Evolutionary conservation across 2,797 vertebrate genomes (phyloP), one percentile per base, ranked within the genome.

Genomic region (Squalus acanthias): DNA sequence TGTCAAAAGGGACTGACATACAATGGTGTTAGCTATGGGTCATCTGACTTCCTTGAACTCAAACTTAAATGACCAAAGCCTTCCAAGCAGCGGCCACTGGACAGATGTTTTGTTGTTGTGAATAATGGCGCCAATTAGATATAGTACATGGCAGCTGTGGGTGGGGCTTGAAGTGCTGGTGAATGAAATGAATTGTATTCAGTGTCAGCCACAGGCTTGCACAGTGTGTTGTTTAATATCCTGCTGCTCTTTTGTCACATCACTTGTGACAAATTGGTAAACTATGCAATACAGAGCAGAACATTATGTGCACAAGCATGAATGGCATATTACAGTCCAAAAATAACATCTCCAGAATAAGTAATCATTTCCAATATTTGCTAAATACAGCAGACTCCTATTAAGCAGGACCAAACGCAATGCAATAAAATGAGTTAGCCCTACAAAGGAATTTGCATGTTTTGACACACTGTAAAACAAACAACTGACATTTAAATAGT

Each of bases 21-120:
- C 70, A 95, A 95, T 95, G 94, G 94, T 76, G 94, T 95, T 95
- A 95, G 94, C 70, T 97, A 96, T 97, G 96, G 1, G 97, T 96
- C 96, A 97, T 97, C 97, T 97, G 97, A 97, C 97, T 97, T 98
- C 97, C 98, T 97, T 97, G 97, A 98, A 98, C 97, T 97, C 97
- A 96, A 97, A 97, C 97, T 97, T 96, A 46, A 96, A 93, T 96
- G 97, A 97, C 98, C 98, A 98, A 98, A 98, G 97, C 96, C 97
- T 97, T 97, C 97, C 97, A 96, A 97, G 98, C 70, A 76, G 70
- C 29, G 33, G 69, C 94, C 70, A 95, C 69, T 76, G 94, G 94
- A 95, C 94, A 95, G 94, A 95, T 76, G 94, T 95, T 95, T 95
- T 95, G 94, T 95, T 95, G 94, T 76, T 76, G 94, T 76, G 94